Base-by-base conservation (phyloP, 2,113 vertebrate genomes). In the Albula glossodonta region DNA sequence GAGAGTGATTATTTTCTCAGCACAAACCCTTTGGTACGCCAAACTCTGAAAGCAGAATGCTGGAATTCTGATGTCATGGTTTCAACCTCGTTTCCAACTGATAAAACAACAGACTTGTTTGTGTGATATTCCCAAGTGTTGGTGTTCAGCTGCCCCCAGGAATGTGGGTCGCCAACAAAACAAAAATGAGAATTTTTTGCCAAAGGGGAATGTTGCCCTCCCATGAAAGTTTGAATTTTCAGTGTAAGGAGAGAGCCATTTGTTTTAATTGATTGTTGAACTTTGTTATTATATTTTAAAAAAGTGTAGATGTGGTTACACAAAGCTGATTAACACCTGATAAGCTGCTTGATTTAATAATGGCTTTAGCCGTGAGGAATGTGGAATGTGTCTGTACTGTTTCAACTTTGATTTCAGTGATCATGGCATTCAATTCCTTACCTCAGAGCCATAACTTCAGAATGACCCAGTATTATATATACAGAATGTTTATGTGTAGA, bases 91-190 rank as follows among this genome's bases (percentile, higher is more conserved):
- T 41, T 82, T 57, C 86, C 86, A 87, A 85, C 78, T 87, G 83
- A 81, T 56, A 87, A 84, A 87, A 87, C 86, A 87, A 87, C 83
- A 57, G 86, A 22, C 86, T 78, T 87, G 79, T 82, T 87, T 87
- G 86, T 87, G 83, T 56, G 83, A 84, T 74, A 81, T 84, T 87
- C 78, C 86, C 78, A 87, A 87, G 83, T 84, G 81, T 87, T 87
- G 86, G 86, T 83, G 86, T 52, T 83, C 77, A 25, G 81, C 83
- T 81, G 56, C 49, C 17, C 78, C 31, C 49, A 74, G 57, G 82
- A 87, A 84, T 81, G 86, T 80, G 74, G 48, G 60, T 80, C 77
- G 57, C 22, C 51, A 77, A 51, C 50, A 84, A 60, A 41, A 87
- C 83, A 85, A 77, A 87, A 83, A 3, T n/a, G 52, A 84, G 78